Percentiles rank a stretch among this genome's conserved stretches.
These are phyloP conservation scores for Heteromyza rotundicornis DNA, from an alignment of 2,888 invertebrate genomes.

Conservation along the genomic window DNA sequence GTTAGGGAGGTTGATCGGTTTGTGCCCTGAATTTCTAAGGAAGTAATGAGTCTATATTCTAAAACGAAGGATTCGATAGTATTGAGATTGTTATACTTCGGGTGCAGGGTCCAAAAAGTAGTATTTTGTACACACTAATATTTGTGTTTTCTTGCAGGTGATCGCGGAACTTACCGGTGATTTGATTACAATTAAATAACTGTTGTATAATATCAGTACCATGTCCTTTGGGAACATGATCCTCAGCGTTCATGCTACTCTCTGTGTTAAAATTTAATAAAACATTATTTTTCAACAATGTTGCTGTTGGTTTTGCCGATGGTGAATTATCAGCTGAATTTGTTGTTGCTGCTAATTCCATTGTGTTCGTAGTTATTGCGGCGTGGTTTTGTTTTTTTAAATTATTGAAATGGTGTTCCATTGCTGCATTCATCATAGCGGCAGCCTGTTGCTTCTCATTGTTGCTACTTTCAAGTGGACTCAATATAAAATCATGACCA, in stretches of 20 bases:
- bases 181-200: slow-evolving; percentile 58
- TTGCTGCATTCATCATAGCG: too few relatives aligned
- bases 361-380: neutral
- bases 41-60: too few relatives aligned
- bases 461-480: slow-evolving; percentile 24
- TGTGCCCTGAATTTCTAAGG: too few relatives aligned
- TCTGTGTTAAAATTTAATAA: slow-evolving; percentile 19
- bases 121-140: too few relatives aligned
- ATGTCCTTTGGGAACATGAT: neutral
- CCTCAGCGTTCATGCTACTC: slow-evolving; percentile 2
- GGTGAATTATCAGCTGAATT: neutral
- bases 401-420: too few relatives aligned
- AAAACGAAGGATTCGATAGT: too few relatives aligned
- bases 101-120: too few relatives aligned
- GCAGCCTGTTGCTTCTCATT: slow-evolving; percentile 29
- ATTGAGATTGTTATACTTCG: too few relatives aligned
- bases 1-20: too few relatives aligned
- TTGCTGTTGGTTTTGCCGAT: neutral
- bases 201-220: slow-evolving; percentile 53
- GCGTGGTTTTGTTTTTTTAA: neutral
- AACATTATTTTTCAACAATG: neutral
- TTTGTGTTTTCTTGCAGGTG: too few relatives aligned
- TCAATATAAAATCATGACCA: slow-evolving; percentile 27
- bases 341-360: slow-evolving; percentile 1
- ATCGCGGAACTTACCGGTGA: slow-evolving; percentile 63